Conservation (phyloP, 2,888 invertebrate species). For the Lycocerus yunnanus region DNA sequence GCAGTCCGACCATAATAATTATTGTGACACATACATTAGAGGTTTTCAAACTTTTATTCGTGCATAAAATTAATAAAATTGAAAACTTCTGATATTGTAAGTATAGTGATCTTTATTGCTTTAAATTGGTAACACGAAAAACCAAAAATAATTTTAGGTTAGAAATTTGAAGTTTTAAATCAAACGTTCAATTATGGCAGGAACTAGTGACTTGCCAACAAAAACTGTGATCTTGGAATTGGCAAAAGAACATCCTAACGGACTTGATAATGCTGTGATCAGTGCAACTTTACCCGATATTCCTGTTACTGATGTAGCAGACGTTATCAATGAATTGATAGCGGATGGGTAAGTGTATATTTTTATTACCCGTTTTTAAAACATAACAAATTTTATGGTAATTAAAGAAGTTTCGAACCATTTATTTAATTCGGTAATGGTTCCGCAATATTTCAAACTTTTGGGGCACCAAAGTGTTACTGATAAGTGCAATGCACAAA, state of each 20-base stretch:
- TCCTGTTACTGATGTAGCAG: constrained; percentile 67
- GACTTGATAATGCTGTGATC: constrained; percentile 82
- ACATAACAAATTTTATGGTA: too few relatives aligned
- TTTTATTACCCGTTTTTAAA: too few relatives aligned
- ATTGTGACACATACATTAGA: too few relatives aligned
- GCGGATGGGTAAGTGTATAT: constrained; percentile 74
- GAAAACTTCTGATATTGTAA: too few relatives aligned
- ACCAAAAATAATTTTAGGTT: not conserved
- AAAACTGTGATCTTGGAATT: constrained; percentile 63
- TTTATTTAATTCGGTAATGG: not conserved
- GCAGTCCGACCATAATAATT: too few relatives aligned
- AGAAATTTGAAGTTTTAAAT: not conserved
- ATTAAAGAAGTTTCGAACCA: not conserved
- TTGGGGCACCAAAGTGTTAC: too few relatives aligned
- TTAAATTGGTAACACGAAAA: not conserved
- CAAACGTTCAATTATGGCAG: not conserved
- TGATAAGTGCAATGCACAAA: too few relatives aligned
- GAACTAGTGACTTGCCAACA: constrained; percentile 6
- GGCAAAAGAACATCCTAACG: constrained; percentile 74
- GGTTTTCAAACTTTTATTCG: too few relatives aligned
- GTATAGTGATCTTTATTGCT: not conserved
- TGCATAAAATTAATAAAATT: too few relatives aligned
- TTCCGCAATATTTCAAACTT: too few relatives aligned
- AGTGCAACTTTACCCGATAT: constrained; percentile 72
- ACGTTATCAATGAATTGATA: constrained; percentile 81